Base-by-base conservation (phyloP, 2,888 invertebrate genomes). In the Chrysolina oricalcia region DNA sequence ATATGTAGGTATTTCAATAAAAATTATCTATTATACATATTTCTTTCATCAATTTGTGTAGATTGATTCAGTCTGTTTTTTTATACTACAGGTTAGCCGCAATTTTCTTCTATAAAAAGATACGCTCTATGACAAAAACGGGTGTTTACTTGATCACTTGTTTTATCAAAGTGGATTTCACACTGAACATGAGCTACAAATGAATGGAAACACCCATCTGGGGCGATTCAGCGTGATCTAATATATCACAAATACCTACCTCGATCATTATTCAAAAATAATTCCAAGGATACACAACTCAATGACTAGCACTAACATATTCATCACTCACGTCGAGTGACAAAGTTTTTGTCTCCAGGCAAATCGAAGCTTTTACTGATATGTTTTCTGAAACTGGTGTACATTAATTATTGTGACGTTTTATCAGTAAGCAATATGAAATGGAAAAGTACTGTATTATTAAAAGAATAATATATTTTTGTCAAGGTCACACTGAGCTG, bases 371-470 rank as follows among this genome's bases (percentile, higher is more conserved):
- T 59, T 10, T 27, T n/a, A 27, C 23, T 59, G 70, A 70, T 76
- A 78, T 78, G 78, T 78, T 78, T 78, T 78, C 76, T 75, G 73
- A 76, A 76, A 73, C 69, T 70, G 71, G 73, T 76, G 72, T 78
- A 74, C 72, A 75, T 70, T 76, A 73, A 76, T 78, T 76, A 76
- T 78, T 78, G 75, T 78, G 72, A 78, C 75, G 75, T 71, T 65
- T 76, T 77, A 79, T 79, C 77, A 79, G 79, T 77, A 76, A 74
- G 77, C 77, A 79, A 77, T 79, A 77, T 75, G 73, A 77, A 77
- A 77, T 75, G 79, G 77, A 79, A 79, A 79, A 79, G 76, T 74
- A 79, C 79, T 69, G 75, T 77, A 77, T 76, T 68, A 68, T 68
- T 68, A 76, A 79, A 77, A 79, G 77, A 79, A 76, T 78, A 76